Percentiles rank a stretch among this genome's conserved stretches.
phyloP scores from a whole-genome alignment of 2,888 invertebrate species.

The Sycophila texana region DNA sequence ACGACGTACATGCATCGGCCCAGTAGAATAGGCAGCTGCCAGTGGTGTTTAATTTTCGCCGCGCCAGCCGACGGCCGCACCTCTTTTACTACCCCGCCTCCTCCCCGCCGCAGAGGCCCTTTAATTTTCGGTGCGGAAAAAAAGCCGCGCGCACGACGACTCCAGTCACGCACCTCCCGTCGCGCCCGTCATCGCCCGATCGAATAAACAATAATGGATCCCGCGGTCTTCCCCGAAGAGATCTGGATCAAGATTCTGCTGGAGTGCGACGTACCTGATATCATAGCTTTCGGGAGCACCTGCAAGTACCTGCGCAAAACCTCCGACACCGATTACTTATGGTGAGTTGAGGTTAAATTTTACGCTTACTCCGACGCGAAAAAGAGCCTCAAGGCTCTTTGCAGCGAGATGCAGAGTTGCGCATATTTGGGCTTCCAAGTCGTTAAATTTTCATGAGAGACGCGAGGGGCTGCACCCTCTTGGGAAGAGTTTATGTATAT shows the following conservation, averaged over 20 bases:
- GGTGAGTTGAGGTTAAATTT: conserved; percentile 65
- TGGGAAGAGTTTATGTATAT: too few species aligned
- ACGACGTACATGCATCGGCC: neutral
- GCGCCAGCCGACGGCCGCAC: neutral
- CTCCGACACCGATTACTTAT: conserved; percentile 73
- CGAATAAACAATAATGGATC: conserved; percentile 68
- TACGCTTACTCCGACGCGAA: neutral
- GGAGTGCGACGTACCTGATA: conserved; percentile 74
- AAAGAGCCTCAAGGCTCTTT: too few species aligned
- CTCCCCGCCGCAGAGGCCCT: neutral
- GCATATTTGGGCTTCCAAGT: too few species aligned
- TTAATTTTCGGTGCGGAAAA: conserved; percentile 4
- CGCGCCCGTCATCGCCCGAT: neutral
- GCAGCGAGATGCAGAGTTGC: too few species aligned
- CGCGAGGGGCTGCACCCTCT: too few species aligned
- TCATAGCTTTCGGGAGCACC: conserved; percentile 73
- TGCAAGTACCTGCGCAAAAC: conserved; percentile 74
- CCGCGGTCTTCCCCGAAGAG: conserved; percentile 74
- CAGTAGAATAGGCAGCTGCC: conserved; percentile 11
- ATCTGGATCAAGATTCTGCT: conserved; percentile 75
- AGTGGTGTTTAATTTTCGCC: conserved; percentile 4
- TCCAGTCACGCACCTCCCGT: neutral
- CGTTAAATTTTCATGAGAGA: too few species aligned
- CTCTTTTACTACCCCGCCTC: too few species aligned
- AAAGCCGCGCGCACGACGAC: neutral